A percentile compares a stretch with the other conserved stretches of the same genome.
Evolutionary conservation across 2,888 invertebrate genomes (phyloP).

Genomic region (Ceramica pisi): DNA sequence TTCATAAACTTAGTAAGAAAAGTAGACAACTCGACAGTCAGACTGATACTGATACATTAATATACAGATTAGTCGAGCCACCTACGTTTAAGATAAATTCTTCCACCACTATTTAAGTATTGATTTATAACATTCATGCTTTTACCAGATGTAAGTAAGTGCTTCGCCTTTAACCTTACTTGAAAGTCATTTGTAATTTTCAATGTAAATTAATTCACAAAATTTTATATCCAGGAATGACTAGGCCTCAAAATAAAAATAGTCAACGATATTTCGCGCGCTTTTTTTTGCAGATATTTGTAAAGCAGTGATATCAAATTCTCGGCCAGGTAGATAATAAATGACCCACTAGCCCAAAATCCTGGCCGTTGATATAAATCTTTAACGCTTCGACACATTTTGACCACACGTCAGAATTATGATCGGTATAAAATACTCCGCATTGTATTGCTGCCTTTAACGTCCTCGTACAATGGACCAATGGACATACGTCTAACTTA

Average conservation of each 20-base stretch:
- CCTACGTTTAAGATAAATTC: constrained; percentile 60
- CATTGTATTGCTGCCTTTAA: constrained; percentile 80
- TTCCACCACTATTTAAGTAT: constrained; percentile 43
- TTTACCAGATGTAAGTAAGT: constrained; percentile 12
- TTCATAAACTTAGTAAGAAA: constrained; percentile 39
- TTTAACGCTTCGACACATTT: constrained; percentile 88
- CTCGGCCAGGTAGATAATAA: constrained; percentile 67
- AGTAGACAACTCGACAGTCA: constrained; percentile 47
- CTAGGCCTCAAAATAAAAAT: constrained; percentile 6
- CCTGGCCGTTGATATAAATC: constrained; percentile 83
- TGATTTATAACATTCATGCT: constrained; percentile 51
- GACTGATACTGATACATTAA: constrained; percentile 59
- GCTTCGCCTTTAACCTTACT: constrained; percentile 21
- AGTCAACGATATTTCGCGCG: constrained; percentile 12
- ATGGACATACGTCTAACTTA: constrained; percentile 87
- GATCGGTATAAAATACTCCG: constrained; percentile 86
- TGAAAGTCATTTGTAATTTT: constrained; percentile 32
- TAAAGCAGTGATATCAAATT: constrained; percentile 49
- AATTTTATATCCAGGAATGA: constrained; percentile 14
- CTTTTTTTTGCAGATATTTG: constrained; percentile 13
- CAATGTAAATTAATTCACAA: constrained; percentile 1
- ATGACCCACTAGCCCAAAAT: constrained; percentile 73
- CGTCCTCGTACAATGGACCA: constrained; percentile 83
- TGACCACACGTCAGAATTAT: constrained; percentile 89
- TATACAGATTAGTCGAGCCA: constrained; percentile 59